A percentile compares a stretch with the other conserved stretches of the same genome.
phyloP scores from a whole-genome alignment of 1,140 invertebrate species.

The Pollicipes pollicipes region DNA sequence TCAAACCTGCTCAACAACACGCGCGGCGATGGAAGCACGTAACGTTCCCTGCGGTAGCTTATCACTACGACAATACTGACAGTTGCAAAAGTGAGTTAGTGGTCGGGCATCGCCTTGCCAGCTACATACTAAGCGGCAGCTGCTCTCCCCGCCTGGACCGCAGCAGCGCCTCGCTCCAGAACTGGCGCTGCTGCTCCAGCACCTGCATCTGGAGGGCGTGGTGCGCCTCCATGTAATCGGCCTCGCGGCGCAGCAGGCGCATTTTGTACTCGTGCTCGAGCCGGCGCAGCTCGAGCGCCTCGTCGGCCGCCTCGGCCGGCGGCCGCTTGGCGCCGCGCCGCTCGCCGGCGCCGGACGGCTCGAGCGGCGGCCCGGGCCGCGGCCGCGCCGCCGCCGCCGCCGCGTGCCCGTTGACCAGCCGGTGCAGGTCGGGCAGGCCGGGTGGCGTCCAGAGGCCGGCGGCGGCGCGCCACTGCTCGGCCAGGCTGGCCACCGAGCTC shows the following conservation, averaged over 20 bases:
- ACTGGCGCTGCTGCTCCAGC: neutral
- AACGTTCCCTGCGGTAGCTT: no score
- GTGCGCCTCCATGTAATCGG: neutral
- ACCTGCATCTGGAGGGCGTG: constrained; percentile 1
- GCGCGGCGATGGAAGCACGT: no score
- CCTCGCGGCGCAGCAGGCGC: neutral
- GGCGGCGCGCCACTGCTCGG: neutral
- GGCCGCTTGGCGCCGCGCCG: neutral
- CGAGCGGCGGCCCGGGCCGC: no score
- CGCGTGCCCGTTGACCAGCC: neutral
- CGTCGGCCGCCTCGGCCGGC: neutral
- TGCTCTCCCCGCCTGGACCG: neutral
- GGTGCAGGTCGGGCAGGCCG: neutral
- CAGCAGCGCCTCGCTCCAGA: constrained; percentile 1
- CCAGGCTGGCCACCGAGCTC: neutral
- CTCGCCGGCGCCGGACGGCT: neutral
- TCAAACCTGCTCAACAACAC: no score
- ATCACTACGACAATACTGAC: no score
- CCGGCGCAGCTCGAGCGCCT: neutral
- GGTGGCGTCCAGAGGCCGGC: neutral
- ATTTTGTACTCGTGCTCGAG: neutral
- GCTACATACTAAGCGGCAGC: neutral
- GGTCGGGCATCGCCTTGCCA: no score
- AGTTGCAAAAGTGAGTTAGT: no score
- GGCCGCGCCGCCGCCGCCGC: no score